Evolutionary conservation across 2,888 invertebrate species (phyloP).

Genomic region (Candidula unifasciata): DNA sequence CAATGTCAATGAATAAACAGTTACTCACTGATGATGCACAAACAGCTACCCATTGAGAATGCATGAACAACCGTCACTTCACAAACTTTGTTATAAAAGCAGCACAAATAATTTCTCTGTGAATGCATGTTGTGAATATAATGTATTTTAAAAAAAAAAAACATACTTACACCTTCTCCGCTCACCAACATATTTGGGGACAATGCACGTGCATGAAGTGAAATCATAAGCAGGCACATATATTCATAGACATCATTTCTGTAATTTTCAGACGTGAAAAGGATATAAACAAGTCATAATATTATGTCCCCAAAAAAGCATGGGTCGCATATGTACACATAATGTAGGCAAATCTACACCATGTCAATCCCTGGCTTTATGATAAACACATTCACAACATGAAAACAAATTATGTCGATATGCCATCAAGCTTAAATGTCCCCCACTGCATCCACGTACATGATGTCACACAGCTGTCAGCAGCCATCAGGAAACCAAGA

Average conservation of each 20-base stretch:
- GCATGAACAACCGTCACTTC: too few species aligned
- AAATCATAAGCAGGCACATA: slow-evolving; percentile 7
- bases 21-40: too few species aligned
- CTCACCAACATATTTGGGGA: too few species aligned
- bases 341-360: slow-evolving; percentile 2
- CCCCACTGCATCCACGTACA: neutral
- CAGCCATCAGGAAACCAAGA: neutral
- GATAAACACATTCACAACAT: slow-evolving; percentile 16
- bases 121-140: too few species aligned
- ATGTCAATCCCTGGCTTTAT: slow-evolving; percentile 18
- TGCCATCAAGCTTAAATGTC: neutral
- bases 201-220: neutral
- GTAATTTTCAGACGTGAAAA: neutral
- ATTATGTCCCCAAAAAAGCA: slow-evolving; percentile 37
- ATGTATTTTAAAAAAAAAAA: too few species aligned
- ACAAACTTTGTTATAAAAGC: too few species aligned
- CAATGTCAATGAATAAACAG: too few species aligned
- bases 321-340: slow-evolving; percentile 11
- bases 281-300: neutral
- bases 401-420: neutral
- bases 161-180: too few species aligned
- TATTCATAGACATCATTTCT: neutral
- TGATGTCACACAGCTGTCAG: neutral
- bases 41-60: too few species aligned
- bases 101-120: too few species aligned